Percentiles rank a stretch among this genome's conserved stretches.
Evolutionary conservation across 2,113 vertebrate species (phyloP).

Genomic region (Cyprinus carpio): DNA sequence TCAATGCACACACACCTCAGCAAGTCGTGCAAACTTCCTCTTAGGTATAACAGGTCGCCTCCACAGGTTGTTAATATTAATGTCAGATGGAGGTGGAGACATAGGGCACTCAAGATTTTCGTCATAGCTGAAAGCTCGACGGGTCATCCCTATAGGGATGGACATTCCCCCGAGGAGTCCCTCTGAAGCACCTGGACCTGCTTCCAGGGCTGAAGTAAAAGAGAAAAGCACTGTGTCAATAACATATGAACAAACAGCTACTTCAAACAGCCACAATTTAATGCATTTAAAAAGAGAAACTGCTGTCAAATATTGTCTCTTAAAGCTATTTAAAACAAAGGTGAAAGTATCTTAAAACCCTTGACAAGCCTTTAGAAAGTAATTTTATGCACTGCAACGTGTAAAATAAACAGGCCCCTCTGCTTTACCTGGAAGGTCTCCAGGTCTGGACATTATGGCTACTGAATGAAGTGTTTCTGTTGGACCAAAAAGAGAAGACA

Average conservation of each 20-base stretch:
- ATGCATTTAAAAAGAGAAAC: not conserved
- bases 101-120: constrained; percentile 93
- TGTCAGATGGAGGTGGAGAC: constrained; percentile 90
- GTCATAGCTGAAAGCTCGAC: constrained; percentile 94
- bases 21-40: constrained; percentile 87
- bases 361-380: not conserved
- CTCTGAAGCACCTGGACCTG: constrained; percentile 64
- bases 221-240: not conserved
- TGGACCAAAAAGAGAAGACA: constrained; percentile 6
- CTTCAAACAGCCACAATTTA: no score
- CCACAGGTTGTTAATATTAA: constrained; percentile 88
- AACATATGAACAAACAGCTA: not conserved
- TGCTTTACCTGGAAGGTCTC: constrained; percentile 61
- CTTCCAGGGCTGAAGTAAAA: constrained; percentile 69
- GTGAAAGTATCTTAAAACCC: not conserved
- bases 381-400: not conserved
- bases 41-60: constrained; percentile 88
- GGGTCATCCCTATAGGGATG: constrained; percentile 87
- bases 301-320: not conserved
- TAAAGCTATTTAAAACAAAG: not conserved
- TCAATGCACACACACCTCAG: constrained; percentile 76
- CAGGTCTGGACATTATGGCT: constrained; percentile 57
- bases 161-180: constrained; percentile 85
- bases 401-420: not conserved
- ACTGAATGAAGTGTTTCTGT: not conserved